Base-by-base conservation (phyloP, 2,113 vertebrate species). In the Enhydra lutris region DNA sequence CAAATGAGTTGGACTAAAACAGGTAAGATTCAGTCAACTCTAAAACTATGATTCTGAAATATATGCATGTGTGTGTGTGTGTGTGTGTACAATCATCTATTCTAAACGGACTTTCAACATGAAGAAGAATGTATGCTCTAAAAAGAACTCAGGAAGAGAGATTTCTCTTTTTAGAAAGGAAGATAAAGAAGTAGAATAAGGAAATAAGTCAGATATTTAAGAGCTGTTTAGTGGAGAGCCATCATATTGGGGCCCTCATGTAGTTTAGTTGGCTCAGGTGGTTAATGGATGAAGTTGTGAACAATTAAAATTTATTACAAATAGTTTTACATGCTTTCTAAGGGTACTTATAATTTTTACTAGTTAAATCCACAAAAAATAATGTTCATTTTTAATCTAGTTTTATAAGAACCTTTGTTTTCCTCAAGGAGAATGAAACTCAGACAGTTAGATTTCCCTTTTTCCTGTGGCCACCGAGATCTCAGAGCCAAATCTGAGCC, bases 81-180 rank as follows among this genome's bases (percentile, higher is more conserved):
- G 6, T 15, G 1, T 95, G 26, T 20, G 3, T 90, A 36, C 39
- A 59, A 36, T 39, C 36, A 65, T 73, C 42, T 90, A 63, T 42
- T 83, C 7, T 81, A 36, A 76, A n/a, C 85, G 21, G 36, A 61
- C 7, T 90, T 67, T 84, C 36, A 93, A 86, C 29, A 47, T 92
- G 36, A 92, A 89, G 3, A 31, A 6, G 24, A 94, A 63, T 80
- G 2, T 63, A 4, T 87, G 24, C n/a, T 93, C 7, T 97, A 65
- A 85, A 83, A 95, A 10, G 18, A 21, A 93, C 71, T 81, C 3
- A 86, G 39, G 45, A 80, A 92, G 86, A 59, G 18, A 88, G 1
- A 55, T 89, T 96, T 92, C 23, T 89, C 14, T 71, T 65, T 96
- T 92, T 83, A 63, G 42, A 36, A 96, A 85, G 31, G 57, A 55